Evolutionary conservation across 2,888 invertebrate genomes (phyloP), one percentile per base, ranked within the genome.

Genomic region (Callyntrura sp.): DNA sequence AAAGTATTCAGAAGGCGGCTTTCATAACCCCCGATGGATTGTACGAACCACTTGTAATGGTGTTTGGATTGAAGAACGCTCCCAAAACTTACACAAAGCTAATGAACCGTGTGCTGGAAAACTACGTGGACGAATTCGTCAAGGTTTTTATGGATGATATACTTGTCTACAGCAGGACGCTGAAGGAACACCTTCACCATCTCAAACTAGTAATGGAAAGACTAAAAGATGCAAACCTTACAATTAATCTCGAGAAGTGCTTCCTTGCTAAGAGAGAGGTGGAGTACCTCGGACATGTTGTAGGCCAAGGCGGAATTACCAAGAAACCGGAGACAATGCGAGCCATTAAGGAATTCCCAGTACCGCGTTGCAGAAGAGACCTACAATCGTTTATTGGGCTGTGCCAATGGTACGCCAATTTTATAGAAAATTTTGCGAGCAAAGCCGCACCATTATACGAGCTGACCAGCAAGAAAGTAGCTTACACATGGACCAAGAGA

Each of bases 191-290:
- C 28, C 6, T 65, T 2, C 12, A 14, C 12, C 91, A 93, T 51
- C 17, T 92, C 0, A 2, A 79, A 35, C n/a, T 86, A 23, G 91
- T 94, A 0, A 91, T 93, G 14, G 8, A 28, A 2, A 43, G 92
- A 17, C 78, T 93, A 12, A 12, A 84, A 23, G 17, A 87, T n/a
- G 92, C 92, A 0, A 88, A 87, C 11, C 85, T 94, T 2, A 92
- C 93, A 8, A 78, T 93, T 0, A 93, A 90, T 76, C 90, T 85
- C 0, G 85, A 91, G n/a, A 93, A 93, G 60, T 92, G 86, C 23
- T 12, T 57, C 0, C 87, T 93, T 12, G 78, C 83, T 23, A 68
- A 90, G 68, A 20, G 83, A 6, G 70, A 91, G 57, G 87, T 92
- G 9, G 23, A 48, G 8, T 93, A 82, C 43, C 78, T 92, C 14